A percentile compares a stretch with the other conserved stretches of the same genome.
Conservation (phyloP, 2,888 invertebrate genomes). For the Hydrotaea cyrtoneurina region DNA sequence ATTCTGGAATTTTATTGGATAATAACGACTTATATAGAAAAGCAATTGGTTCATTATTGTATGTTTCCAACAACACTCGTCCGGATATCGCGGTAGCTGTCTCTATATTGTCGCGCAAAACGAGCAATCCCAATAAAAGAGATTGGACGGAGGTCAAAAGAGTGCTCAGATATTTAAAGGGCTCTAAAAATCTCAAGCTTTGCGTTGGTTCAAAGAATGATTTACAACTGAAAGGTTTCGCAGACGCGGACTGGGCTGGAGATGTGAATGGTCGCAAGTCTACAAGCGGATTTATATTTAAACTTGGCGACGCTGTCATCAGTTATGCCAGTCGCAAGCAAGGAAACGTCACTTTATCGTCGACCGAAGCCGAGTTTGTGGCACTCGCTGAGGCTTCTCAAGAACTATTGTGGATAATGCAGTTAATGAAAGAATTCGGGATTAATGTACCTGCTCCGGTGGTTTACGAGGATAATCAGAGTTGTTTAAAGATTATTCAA, state of each 20-base stretch:
- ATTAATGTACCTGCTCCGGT: no score
- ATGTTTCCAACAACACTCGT: not conserved
- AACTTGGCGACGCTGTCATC: constrained; percentile 43
- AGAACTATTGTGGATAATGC: constrained; percentile 17
- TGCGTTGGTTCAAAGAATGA: no score
- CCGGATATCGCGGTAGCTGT: constrained; percentile 14
- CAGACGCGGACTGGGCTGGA: not conserved
- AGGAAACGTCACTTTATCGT: constrained; percentile 33
- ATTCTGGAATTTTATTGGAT: not conserved
- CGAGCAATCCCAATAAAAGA: not conserved
- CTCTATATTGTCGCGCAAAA: not conserved
- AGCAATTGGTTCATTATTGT: not conserved
- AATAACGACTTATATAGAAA: not conserved
- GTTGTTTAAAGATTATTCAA: constrained; percentile 39
- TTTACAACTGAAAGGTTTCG: not conserved
- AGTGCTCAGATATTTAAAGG: not conserved
- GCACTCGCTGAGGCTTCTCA: constrained; percentile 38
- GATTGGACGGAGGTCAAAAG: constrained; percentile 13
- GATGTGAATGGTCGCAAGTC: no score
- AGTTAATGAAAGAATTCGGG: not conserved
- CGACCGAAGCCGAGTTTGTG: constrained; percentile 43
- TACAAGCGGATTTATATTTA: constrained; percentile 19
- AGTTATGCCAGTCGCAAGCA: constrained; percentile 42
- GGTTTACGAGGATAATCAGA: not conserved
- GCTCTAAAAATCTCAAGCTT: no score